Conservation (phyloP, 2,113 vertebrate species). For the Fulmarus glacialis region DNA sequence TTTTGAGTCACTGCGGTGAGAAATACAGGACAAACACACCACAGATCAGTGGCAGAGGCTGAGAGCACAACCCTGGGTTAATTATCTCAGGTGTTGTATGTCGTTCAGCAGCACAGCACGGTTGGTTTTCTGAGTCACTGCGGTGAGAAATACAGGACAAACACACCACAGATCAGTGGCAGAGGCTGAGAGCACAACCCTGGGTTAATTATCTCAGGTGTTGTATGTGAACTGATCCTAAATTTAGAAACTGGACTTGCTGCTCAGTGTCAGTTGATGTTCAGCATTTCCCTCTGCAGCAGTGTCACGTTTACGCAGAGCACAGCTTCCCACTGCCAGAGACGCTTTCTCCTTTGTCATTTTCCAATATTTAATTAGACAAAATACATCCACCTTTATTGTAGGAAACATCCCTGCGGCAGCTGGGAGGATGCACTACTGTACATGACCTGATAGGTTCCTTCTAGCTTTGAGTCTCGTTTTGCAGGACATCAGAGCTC, state of each 20-base stretch:
- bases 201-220: fast-evolving
- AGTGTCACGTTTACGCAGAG: neutral
- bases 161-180: neutral
- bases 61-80: neutral
- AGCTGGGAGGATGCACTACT: neutral
- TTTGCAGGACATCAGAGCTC: neutral
- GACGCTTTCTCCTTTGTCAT: fast-evolving
- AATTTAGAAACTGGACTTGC: neutral
- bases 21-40: fast-evolving
- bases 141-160: neutral
- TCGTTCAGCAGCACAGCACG: fast-evolving
- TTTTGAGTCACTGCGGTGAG: neutral
- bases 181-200: neutral
- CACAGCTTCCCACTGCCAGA: neutral
- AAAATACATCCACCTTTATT: neutral
- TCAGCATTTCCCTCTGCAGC: neutral
- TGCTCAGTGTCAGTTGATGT: fast-evolving
- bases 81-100: no score
- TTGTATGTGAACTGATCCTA: neutral
- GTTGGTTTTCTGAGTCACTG: neutral
- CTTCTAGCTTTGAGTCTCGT: fast-evolving
- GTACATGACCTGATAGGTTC: neutral
- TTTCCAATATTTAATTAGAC: neutral
- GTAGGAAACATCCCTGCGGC: neutral
- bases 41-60: neutral